phyloP scores from a whole-genome alignment of 2,888 invertebrate genomes.

The Pristionchus fissidentatus region DNA sequence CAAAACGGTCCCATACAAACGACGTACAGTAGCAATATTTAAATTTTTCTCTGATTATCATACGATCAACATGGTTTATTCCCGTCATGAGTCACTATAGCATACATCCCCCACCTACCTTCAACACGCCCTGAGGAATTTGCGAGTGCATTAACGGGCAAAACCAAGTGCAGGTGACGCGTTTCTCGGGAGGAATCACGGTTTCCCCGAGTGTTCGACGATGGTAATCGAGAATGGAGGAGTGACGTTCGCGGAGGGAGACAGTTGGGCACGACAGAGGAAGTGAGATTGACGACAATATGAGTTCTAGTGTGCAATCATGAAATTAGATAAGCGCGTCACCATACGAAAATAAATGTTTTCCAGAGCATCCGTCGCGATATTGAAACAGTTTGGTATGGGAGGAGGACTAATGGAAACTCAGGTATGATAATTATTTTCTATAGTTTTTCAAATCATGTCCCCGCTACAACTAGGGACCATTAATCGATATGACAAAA shows the following conservation, averaged over 20 bases:
- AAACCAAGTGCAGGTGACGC: background rate
- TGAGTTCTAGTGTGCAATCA: too few species aligned
- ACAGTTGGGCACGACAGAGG: slow-evolving; percentile 3
- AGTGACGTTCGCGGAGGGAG: slow-evolving; percentile 18
- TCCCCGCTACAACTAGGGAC: background rate
- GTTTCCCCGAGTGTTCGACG: background rate
- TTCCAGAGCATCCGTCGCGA: background rate
- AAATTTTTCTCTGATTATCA: too few species aligned
- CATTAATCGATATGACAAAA: too few species aligned
- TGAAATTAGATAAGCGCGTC: too few species aligned
- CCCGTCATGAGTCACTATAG: too few species aligned
- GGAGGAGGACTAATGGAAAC: slow-evolving; percentile 6
- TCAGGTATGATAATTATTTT: background rate
- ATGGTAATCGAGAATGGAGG: slow-evolving; percentile 4
- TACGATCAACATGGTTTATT: too few species aligned
- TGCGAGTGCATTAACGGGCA: too few species aligned
- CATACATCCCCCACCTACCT: too few species aligned
- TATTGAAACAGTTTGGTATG: slow-evolving; percentile 13
- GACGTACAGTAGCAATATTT: too few species aligned
- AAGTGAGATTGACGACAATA: background rate
- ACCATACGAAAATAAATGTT: too few species aligned
- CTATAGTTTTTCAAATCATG: background rate
- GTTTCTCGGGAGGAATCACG: background rate
- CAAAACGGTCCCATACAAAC: too few species aligned
- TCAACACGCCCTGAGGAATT: too few species aligned